phyloP scores from a whole-genome alignment of 2,797 vertebrate genomes.

The Aselliscus stoliczkanus region DNA sequence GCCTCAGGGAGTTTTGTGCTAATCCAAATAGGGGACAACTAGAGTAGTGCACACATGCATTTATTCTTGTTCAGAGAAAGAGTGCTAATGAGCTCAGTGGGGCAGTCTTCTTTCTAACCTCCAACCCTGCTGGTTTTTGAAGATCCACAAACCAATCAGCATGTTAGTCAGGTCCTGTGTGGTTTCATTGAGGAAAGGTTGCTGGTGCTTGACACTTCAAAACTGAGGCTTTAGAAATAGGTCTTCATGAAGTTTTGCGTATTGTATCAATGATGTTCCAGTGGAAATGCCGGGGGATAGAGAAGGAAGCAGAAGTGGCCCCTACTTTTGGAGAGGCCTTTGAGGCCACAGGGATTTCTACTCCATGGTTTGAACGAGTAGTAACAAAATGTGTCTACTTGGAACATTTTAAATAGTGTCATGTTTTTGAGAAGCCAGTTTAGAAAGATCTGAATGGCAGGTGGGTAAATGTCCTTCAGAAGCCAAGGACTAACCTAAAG shows the following conservation, averaged over 20 bases:
- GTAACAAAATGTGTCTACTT: not conserved
- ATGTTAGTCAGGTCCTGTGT: too few species aligned
- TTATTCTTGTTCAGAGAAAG: not conserved
- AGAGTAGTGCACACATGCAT: not conserved
- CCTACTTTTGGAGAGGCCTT: not conserved
- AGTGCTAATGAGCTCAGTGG: not conserved
- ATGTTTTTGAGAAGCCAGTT: not conserved
- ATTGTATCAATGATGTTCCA: not conserved
- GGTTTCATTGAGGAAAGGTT: not conserved
- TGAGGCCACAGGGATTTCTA: not conserved
- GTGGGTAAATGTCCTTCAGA: not conserved
- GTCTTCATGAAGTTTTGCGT: not conserved
- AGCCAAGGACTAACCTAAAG: not conserved
- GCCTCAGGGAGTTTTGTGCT: not conserved
- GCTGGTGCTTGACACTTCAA: not conserved
- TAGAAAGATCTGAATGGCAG: not conserved
- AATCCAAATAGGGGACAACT: not conserved
- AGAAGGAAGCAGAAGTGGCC: too few species aligned
- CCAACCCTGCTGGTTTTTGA: not conserved
- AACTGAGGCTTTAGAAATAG: not conserved
- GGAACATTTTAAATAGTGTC: not conserved
- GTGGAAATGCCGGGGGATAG: not conserved
- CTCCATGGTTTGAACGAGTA: not conserved
- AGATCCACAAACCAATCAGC: not conserved
- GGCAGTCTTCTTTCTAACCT: not conserved